Percentiles rank a stretch among this genome's conserved stretches.
These are phyloP conservation scores for Trissonchulus sp. DNA, from an alignment of 2,888 invertebrate species.

Conservation along the genomic window DNA sequence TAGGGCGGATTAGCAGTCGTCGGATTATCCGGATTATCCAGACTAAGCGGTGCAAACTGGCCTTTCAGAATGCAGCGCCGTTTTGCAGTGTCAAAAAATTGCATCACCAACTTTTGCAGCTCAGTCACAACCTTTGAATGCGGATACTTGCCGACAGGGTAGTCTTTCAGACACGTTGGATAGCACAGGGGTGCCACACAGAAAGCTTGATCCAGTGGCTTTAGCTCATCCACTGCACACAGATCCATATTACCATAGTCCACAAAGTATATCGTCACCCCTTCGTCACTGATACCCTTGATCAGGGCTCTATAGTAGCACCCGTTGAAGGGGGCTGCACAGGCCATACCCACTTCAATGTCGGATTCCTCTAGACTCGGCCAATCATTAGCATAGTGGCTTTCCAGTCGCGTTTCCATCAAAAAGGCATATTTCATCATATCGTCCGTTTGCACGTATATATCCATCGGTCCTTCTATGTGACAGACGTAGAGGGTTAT, in stretches of 20 bases:
- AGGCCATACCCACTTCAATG: neutral
- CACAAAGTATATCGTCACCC: neutral
- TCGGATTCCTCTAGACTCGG: neutral
- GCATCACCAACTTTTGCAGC: too few species aligned
- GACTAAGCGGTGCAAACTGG: too few species aligned
- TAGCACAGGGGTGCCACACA: too few species aligned
- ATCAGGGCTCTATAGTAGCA: neutral
- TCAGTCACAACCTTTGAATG: too few species aligned
- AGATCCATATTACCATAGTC: neutral
- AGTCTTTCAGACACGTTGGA: too few species aligned
- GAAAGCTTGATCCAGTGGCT: too few species aligned
- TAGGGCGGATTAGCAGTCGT: too few species aligned
- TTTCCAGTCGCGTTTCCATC: neutral
- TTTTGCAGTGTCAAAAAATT: too few species aligned
- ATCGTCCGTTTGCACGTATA: neutral
- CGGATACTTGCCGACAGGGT: too few species aligned
- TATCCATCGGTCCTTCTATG: neutral
- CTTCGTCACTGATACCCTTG: neutral
- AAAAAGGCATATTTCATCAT: neutral
- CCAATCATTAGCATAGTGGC: neutral
- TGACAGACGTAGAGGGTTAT: neutral
- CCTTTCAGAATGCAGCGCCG: too few species aligned
- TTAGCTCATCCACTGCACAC: too few species aligned
- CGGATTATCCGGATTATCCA: too few species aligned
- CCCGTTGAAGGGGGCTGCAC: neutral